These are phyloP conservation scores for Drosophila imparisetae DNA, from an alignment of 2,888 invertebrate species.

Conservation along the genomic window DNA sequence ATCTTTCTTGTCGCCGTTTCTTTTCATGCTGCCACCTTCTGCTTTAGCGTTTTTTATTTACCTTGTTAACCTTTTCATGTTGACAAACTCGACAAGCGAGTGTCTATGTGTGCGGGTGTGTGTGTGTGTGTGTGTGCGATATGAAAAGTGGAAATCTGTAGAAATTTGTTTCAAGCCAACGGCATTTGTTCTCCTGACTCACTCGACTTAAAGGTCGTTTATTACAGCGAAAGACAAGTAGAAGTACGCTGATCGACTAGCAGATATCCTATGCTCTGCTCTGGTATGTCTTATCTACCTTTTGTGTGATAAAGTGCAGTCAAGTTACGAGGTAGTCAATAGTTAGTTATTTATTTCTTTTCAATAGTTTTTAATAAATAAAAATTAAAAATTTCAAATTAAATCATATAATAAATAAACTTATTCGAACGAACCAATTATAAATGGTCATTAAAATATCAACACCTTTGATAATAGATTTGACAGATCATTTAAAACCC, in stretches of 20 bases:
- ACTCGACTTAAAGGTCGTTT: conserved; percentile 13
- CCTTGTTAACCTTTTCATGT: conserved; percentile 77
- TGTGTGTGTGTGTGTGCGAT: conserved; percentile 31
- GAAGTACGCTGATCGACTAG: not conserved
- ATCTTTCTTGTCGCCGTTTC: conserved; percentile 48
- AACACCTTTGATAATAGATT: not conserved
- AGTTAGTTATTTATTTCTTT: not conserved
- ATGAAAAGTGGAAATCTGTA: conserved; percentile 65
- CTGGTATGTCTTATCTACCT: not conserved
- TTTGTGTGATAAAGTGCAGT: not conserved
- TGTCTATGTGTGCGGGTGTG: conserved; percentile 5
- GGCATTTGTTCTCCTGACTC: conserved; percentile 53
- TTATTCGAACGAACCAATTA: not conserved
- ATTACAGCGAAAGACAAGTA: not conserved
- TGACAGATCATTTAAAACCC: not conserved
- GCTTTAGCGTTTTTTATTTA: conserved; percentile 65
- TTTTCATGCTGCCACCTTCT: conserved; percentile 54
- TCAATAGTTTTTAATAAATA: not conserved
- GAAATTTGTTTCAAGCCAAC: conserved; percentile 59
- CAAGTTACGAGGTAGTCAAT: not conserved
- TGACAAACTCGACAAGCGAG: conserved; percentile 63
- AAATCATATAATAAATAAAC: not conserved
- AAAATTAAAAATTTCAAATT: not conserved
- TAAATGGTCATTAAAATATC: not conserved
- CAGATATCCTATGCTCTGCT: not conserved